Percentiles rank a stretch among this genome's conserved stretches.
Conservation (phyloP, 2,888 invertebrate species). For the Tenthredo amoena region DNA sequence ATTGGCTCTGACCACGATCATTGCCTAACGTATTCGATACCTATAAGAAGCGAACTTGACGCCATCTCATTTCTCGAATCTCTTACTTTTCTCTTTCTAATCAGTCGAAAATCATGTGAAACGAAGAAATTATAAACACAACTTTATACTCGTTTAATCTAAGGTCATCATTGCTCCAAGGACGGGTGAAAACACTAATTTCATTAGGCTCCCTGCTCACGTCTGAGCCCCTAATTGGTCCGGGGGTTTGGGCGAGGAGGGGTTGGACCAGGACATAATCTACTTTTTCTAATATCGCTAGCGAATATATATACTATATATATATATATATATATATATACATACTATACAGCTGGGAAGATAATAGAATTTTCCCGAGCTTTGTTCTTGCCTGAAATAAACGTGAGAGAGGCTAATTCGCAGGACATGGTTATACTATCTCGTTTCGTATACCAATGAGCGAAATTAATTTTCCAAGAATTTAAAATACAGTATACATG, state of each 20-base stretch:
- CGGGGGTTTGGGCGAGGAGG: neutral
- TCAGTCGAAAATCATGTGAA: neutral
- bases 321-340: neutral
- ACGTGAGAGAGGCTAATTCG: neutral
- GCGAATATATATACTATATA: neutral
- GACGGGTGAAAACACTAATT: slow-evolving; percentile 48
- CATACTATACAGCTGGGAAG: neutral
- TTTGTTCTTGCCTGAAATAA: slow-evolving; percentile 15
- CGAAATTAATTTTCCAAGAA: neutral
- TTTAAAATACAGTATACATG: too few relatives aligned
- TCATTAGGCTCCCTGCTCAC: slow-evolving; percentile 53
- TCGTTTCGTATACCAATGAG: neutral
- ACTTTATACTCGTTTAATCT: neutral
- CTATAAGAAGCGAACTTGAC: too few relatives aligned
- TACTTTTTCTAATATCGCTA: slow-evolving; percentile 50
- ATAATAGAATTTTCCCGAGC: slow-evolving; percentile 43
- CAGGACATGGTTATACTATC: neutral
- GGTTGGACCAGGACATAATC: slow-evolving; percentile 58
- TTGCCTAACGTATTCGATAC: neutral
- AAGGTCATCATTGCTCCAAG: slow-evolving; percentile 8
- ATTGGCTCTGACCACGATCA: neutral
- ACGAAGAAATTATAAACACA: neutral
- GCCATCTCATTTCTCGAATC: too few relatives aligned
- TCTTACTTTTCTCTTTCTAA: too few relatives aligned
- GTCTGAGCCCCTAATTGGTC: slow-evolving; percentile 52